Evolutionary conservation across 1,140 invertebrate genomes (phyloP).

Genomic region (Magallana gigas): DNA sequence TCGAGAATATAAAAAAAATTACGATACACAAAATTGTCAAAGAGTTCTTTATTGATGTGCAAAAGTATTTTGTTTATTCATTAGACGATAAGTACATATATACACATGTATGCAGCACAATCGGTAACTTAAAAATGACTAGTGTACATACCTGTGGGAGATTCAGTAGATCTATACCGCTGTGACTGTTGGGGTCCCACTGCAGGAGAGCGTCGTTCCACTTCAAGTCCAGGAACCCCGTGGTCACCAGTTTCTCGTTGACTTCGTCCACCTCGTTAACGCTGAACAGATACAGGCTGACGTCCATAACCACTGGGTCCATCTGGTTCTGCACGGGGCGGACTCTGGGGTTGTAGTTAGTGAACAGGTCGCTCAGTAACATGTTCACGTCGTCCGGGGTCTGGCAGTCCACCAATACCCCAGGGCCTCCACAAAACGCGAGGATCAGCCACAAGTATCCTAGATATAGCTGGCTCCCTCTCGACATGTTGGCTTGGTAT

Average conservation of each 20-base stretch:
- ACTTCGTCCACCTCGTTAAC: neutral
- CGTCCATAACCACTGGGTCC: neutral
- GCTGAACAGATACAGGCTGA: neutral
- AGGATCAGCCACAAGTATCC: neutral
- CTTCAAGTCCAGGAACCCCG: neutral
- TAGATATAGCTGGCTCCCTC: too few relatives aligned
- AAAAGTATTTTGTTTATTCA: neutral
- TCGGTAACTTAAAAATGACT: neutral
- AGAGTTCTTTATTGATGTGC: too few relatives aligned
- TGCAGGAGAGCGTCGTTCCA: slow-evolving; percentile 8
- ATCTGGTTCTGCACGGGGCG: neutral
- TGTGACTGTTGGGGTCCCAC: neutral
- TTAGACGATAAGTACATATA: neutral
- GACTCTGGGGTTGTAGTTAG: neutral
- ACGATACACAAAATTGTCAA: too few relatives aligned
- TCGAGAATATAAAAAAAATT: neutral
- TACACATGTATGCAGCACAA: neutral
- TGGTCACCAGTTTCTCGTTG: neutral
- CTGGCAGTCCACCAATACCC: neutral
- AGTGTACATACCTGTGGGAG: neutral
- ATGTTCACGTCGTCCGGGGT: neutral
- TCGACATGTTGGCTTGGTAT: too few relatives aligned
- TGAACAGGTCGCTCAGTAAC: neutral
- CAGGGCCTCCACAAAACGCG: neutral
- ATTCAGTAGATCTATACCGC: neutral